A percentile compares a stretch with the other conserved stretches of the same genome.
phyloP scores from a whole-genome alignment of 2,888 invertebrate genomes.

The Scaptomyza parva region DNA sequence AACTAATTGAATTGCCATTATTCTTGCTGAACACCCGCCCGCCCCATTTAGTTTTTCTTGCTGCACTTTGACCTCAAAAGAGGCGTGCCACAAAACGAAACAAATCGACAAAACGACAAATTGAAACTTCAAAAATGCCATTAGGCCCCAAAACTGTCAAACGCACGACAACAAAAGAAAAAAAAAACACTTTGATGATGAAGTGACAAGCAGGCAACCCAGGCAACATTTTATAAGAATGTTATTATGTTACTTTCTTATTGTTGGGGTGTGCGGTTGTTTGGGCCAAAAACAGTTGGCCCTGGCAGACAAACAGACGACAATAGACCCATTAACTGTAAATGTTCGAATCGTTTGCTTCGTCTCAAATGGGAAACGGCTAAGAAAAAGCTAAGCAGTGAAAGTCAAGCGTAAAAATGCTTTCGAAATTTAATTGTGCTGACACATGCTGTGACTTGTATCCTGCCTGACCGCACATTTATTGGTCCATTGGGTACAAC shows the following conservation, averaged over 20 bases:
- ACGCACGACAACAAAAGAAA: too few species aligned
- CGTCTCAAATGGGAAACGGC: constrained; percentile 3
- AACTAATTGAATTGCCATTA: constrained; percentile 74
- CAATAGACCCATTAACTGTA: constrained; percentile 64
- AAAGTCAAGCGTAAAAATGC: constrained; percentile 58
- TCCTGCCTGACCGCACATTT: constrained; percentile 19
- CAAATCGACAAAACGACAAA: constrained; percentile 40
- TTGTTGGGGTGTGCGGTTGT: constrained; percentile 45
- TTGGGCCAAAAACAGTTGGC: constrained; percentile 44
- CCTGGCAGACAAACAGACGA: constrained; percentile 67
- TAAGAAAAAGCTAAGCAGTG: constrained; percentile 27
- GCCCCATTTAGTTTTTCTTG: constrained; percentile 22
- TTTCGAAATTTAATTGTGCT: constrained; percentile 67
- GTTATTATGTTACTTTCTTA: constrained; percentile 27
- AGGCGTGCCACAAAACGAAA: constrained; percentile 10
- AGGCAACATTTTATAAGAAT: neutral
- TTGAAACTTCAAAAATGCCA: constrained; percentile 60
- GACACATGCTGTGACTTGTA: constrained; percentile 45
- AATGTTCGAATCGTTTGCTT: constrained; percentile 3
- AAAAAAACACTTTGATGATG: constrained; percentile 45
- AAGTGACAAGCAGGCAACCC: constrained; percentile 14
- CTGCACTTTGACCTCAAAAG: constrained; percentile 73
- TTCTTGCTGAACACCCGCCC: constrained; percentile 18
- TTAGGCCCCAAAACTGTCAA: constrained; percentile 71
- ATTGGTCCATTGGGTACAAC: constrained; percentile 17